Base-by-base conservation (phyloP, 2,113 vertebrate species). In the Mungos mungo region DNA sequence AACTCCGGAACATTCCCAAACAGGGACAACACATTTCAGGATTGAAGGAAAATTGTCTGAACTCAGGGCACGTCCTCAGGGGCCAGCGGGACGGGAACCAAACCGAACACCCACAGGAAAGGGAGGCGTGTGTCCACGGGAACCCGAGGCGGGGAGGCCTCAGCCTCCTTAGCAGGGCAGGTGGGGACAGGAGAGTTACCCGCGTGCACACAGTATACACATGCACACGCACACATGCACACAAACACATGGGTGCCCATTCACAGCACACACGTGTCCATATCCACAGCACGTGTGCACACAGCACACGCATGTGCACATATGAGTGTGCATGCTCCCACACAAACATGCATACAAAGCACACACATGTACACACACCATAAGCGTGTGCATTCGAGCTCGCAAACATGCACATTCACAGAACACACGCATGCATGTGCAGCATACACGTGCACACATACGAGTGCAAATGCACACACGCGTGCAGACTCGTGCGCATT, bases 191-290 rank as follows among this genome's bases (percentile, higher is more conserved):
- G 23, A 7, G 27, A 60, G 88, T 1, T 2, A 25, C 31, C 63
- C 7, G 12, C 13, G 0, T 4, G 33, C 25, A 16, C 11, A 41
- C 21, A 29, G 57, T 6, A 27, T 13, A 29, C 38, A 4, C 2
- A 21, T 14, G 35, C 71, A 74, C 71, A 25, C 10, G 13, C 19
- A 19, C 54, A 5, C 18, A 18, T 19, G 33, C 15, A 3, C 10
- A 38, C n/a, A 41, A 1, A 57, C 23, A 25, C 23, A 15, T 23
- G 2, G 2, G 35, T 7, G n/a, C 71, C 41, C 71, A 14, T 7
- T 13, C 35, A 74, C 2, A 13, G 6, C 35, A 23, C 69, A 25
- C 21, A 0, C 2, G 0, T 5, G 1, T 19, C 19, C 18, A 57
- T 5, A 6, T 54, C 18, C 10, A 23, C n/a, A 25, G 4, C 23